A percentile compares a stretch with the other conserved stretches of the same genome.
These are phyloP conservation scores for Pipistrellus kuhlii DNA, from an alignment of 2,797 vertebrate genomes.

Conservation along the genomic window DNA sequence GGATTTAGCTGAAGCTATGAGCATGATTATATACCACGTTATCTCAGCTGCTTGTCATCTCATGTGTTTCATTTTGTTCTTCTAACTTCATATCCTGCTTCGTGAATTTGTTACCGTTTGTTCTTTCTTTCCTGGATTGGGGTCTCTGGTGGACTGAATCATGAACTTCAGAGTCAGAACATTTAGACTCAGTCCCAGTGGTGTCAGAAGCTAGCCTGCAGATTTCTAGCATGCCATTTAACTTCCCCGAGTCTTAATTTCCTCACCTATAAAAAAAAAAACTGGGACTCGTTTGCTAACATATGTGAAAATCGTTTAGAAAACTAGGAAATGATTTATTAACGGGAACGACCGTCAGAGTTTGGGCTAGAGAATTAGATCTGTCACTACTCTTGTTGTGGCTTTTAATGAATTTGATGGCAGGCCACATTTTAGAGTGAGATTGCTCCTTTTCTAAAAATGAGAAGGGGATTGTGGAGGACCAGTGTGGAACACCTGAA, in stretches of 20 bases:
- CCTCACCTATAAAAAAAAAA: constrained; percentile 9
- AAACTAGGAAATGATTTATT: constrained; percentile 8
- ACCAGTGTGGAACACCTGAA: not conserved
- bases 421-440: constrained; percentile 75
- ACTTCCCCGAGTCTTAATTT: constrained; percentile 30
- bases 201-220: constrained; percentile 5
- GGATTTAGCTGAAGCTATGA: constrained; percentile 80
- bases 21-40: constrained; percentile 73
- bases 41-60: constrained; percentile 76
- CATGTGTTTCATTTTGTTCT: constrained; percentile 59
- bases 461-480: constrained; percentile 66
- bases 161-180: constrained; percentile 72
- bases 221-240: constrained; percentile 61
- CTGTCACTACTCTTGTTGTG: constrained; percentile 41
- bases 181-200: constrained; percentile 18
- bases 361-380: constrained; percentile 74
- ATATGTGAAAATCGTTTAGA: not conserved
- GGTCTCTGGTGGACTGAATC: constrained; percentile 17
- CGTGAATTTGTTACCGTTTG: not conserved
- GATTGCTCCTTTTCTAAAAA: constrained; percentile 80
- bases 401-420: constrained; percentile 69
- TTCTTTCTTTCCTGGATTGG: constrained; percentile 69
- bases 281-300: constrained; percentile 32
- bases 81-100: constrained; percentile 64
- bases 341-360: constrained; percentile 1